phyloP scores from a whole-genome alignment of 2,888 invertebrate genomes.

The Drosophila niveifrons region DNA sequence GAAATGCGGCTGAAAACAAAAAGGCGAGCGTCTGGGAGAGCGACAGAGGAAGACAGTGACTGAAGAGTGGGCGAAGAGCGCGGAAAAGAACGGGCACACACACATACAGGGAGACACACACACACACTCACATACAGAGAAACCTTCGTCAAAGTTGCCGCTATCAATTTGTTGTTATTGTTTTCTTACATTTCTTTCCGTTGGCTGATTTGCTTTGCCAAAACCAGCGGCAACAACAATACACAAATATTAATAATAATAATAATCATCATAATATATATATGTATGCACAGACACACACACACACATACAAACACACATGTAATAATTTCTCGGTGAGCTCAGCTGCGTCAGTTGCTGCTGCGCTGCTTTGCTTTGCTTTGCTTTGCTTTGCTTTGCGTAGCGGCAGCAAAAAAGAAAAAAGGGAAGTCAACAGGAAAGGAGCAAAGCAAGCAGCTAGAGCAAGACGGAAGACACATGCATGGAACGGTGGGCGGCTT shows the following conservation, averaged over 20 bases:
- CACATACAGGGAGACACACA: background rate
- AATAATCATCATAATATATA: slow-evolving; percentile 24
- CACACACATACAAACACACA: slow-evolving; percentile 20
- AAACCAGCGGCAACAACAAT: slow-evolving; percentile 32
- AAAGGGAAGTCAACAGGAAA: slow-evolving; percentile 40
- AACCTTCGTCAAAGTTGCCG: slow-evolving; percentile 74
- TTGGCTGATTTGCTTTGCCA: slow-evolving; percentile 24
- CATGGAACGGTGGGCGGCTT: background rate
- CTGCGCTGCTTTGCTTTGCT: slow-evolving; percentile 27
- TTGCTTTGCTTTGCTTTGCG: slow-evolving; percentile 16
- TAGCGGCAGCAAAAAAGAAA: background rate
- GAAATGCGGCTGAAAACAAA: slow-evolving; percentile 42
- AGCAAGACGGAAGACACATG: background rate
- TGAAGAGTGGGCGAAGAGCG: slow-evolving; percentile 7
- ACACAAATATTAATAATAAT: slow-evolving; percentile 35
- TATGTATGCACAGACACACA: background rate
- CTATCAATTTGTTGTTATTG: slow-evolving; percentile 56
- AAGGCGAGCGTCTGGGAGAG: slow-evolving; percentile 14
- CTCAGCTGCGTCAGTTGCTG: slow-evolving; percentile 39
- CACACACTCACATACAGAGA: slow-evolving; percentile 19
- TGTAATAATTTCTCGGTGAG: slow-evolving; percentile 54
- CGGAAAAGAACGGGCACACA: background rate
- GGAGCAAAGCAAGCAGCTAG: slow-evolving; percentile 9
- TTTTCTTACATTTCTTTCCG: slow-evolving; percentile 4
- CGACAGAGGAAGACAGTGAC: slow-evolving; percentile 6